These are phyloP conservation scores for Troides aeacus DNA, from an alignment of 2,888 invertebrate species.

Conservation along the genomic window DNA sequence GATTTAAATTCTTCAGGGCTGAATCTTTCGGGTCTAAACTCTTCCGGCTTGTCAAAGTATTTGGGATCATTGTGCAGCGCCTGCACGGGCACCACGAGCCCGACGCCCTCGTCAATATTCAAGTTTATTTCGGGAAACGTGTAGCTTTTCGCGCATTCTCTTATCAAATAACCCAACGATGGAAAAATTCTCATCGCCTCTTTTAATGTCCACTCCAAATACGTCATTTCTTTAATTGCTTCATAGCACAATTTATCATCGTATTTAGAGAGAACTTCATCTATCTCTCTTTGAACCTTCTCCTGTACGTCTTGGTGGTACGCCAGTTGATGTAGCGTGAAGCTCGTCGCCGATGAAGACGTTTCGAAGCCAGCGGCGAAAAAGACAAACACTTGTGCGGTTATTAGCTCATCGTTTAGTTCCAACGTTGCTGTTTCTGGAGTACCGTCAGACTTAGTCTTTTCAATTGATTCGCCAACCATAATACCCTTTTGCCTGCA, in stretches of 20 bases:
- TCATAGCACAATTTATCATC: conserved; percentile 54
- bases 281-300: conserved; percentile 52
- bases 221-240: conserved; percentile 58
- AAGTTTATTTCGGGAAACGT: conserved; percentile 50
- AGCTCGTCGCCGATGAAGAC: conserved; percentile 66
- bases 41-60: conserved; percentile 51
- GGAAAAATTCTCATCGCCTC: conserved; percentile 61
- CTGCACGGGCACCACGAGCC: conserved; percentile 45
- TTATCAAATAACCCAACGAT: conserved; percentile 52
- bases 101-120: conserved; percentile 50
- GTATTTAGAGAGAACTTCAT: conserved; percentile 46
- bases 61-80: conserved; percentile 55
- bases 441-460: conserved; percentile 26
- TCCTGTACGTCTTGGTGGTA: conserved; percentile 51
- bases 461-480: conserved; percentile 33
- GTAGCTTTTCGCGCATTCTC: conserved; percentile 48
- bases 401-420: neutral
- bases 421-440: conserved; percentile 29
- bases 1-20: conserved; percentile 38
- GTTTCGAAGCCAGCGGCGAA: conserved; percentile 70
- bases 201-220: conserved; percentile 54
- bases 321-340: conserved; percentile 59
- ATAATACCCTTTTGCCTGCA: conserved; percentile 32
- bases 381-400: conserved; percentile 16
- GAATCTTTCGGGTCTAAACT: conserved; percentile 58